A percentile compares a stretch with the other conserved stretches of the same genome.
These are phyloP conservation scores for Capreolus pygargus DNA, from an alignment of 2,113 vertebrate genomes.

Conservation along the genomic window DNA sequence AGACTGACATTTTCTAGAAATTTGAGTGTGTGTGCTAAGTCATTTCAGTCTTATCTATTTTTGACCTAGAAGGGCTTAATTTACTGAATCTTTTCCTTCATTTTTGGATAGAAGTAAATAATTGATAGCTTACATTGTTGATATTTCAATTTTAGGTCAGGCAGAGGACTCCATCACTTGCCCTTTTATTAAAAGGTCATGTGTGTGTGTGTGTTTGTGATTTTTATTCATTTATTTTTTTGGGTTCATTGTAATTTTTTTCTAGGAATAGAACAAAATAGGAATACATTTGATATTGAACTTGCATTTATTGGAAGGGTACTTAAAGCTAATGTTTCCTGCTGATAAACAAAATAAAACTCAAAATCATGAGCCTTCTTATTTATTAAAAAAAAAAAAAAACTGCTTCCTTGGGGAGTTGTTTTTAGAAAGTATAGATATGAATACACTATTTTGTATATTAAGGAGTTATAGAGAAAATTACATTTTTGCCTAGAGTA, in stretches of 20 bases:
- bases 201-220: background rate
- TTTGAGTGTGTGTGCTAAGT: background rate
- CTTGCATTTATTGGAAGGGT: background rate
- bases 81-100: background rate
- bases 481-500: background rate
- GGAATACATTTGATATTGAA: background rate
- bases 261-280: background rate
- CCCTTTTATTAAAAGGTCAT: background rate
- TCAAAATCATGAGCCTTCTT: background rate
- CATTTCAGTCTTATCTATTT: rapidly evolving
- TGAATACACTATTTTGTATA: background rate
- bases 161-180: background rate
- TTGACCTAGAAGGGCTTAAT: background rate
- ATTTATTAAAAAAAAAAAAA: background rate
- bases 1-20: background rate
- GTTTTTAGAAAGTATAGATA: background rate
- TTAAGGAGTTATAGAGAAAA: background rate
- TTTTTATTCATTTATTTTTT: too few relatives aligned
- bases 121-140: background rate
- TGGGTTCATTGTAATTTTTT: background rate
- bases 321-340: slow-evolving; percentile 17
- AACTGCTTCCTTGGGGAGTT: background rate
- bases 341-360: background rate
- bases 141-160: slow-evolving; percentile 1
- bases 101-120: background rate